Percentiles rank a stretch among this genome's conserved stretches.
Evolutionary conservation across 2,113 vertebrate species (phyloP).

Genomic region (Hippotragus niger): DNA sequence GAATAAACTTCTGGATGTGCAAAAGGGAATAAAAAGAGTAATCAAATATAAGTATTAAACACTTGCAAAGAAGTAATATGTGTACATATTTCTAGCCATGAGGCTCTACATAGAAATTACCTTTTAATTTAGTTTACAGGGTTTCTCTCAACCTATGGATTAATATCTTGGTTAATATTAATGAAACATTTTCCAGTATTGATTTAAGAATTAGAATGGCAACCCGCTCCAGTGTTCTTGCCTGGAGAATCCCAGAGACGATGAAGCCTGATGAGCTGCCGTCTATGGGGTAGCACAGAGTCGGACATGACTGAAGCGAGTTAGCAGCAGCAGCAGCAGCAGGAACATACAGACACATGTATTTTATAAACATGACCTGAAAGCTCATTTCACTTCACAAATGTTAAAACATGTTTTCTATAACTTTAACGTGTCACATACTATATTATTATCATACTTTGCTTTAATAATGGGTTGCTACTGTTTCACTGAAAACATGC

Average conservation of each 20-base stretch:
- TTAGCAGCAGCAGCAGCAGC: too few species aligned
- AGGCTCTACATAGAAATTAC: not conserved
- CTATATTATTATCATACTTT: not conserved
- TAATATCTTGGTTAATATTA: not conserved
- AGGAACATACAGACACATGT: not conserved
- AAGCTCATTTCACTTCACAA: not conserved
- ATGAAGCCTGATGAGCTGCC: too few species aligned
- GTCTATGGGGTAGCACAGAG: too few species aligned
- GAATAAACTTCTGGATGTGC: not conserved
- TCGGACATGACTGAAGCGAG: rapidly evolving
- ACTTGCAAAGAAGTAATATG: not conserved
- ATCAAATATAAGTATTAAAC: not conserved
- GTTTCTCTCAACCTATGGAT: not conserved
- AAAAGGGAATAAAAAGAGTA: not conserved
- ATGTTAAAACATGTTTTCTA: not conserved
- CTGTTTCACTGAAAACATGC: not conserved
- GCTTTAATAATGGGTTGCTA: not conserved
- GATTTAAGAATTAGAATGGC: not conserved
- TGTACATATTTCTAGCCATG: not conserved
- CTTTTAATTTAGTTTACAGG: not conserved
- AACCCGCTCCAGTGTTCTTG: too few species aligned
- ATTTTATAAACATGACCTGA: not conserved
- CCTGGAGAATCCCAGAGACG: too few species aligned
- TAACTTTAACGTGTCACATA: not conserved
- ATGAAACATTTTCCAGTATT: not conserved